Evolutionary conservation across 1,140 invertebrate species (phyloP).

Genomic region (Lepidurus couesii): DNA sequence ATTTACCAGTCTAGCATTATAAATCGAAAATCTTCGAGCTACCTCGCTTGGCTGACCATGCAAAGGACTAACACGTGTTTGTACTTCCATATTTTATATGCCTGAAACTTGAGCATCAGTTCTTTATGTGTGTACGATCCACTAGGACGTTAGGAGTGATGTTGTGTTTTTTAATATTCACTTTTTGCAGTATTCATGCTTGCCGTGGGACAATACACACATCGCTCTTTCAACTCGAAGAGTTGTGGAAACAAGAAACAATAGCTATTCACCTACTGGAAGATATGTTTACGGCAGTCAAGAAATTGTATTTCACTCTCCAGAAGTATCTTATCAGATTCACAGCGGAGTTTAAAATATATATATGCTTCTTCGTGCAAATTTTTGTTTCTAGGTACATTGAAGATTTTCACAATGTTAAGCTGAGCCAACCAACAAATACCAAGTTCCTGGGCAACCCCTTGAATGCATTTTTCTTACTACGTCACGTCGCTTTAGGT

Average conservation of each 20-base stretch:
- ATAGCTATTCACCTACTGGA: background rate
- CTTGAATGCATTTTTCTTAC: background rate
- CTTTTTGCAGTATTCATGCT: background rate
- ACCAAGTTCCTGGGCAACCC: background rate
- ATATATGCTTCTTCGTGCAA: no score
- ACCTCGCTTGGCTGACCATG: background rate
- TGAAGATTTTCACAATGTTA: background rate
- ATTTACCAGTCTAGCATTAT: background rate
- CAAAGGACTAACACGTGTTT: background rate
- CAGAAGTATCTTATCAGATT: background rate
- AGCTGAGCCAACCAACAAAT: background rate
- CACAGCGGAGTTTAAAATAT: no score
- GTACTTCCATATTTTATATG: background rate
- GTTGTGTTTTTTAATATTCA: background rate
- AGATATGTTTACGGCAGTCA: background rate
- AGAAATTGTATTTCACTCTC: background rate
- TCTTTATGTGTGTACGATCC: background rate
- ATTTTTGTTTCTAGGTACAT: background rate
- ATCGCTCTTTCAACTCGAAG: background rate
- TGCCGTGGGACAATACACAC: background rate
- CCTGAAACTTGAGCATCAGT: background rate
- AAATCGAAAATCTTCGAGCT: background rate
- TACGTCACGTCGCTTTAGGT: background rate
- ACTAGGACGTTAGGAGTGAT: background rate
- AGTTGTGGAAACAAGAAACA: constrained; percentile 2